These are phyloP conservation scores for Calyptomena viridis DNA, from an alignment of 2,113 vertebrate species.

Conservation along the genomic window DNA sequence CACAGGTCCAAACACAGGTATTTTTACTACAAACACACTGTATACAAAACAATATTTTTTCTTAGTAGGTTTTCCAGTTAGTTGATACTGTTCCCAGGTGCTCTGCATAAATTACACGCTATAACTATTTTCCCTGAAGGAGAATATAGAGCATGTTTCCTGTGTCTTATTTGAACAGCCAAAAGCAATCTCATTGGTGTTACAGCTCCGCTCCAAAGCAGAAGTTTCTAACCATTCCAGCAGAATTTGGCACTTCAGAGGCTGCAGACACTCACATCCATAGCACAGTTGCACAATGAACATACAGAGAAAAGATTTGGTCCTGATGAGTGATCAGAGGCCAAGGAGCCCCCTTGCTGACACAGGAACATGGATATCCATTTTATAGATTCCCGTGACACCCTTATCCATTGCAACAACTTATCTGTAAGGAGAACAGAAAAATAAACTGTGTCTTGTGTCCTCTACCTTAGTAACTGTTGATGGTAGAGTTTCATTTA, in stretches of 20 bases:
- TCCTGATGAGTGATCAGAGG: not conserved
- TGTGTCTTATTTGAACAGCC: not conserved
- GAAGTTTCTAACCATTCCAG: not conserved
- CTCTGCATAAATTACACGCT: not conserved
- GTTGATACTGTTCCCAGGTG: not conserved
- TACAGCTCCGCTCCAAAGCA: not conserved
- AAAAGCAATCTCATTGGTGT: not conserved
- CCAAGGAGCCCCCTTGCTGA: not conserved
- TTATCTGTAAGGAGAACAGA: not conserved
- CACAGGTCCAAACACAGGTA: not conserved
- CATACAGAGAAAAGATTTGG: not conserved
- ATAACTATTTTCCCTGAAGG: not conserved
- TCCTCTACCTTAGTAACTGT: not conserved
- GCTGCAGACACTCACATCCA: not conserved
- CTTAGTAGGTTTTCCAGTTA: not conserved
- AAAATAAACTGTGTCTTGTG: not conserved
- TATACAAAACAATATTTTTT: not conserved
- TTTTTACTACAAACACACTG: not conserved
- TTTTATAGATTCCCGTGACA: not conserved
- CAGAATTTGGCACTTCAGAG: not conserved
- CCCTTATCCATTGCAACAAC: not conserved
- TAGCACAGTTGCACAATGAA: not conserved
- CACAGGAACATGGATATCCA: not conserved
- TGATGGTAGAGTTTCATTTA: not conserved
- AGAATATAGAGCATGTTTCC: not conserved